Percentiles rank a stretch among this genome's conserved stretches.
phyloP scores from a whole-genome alignment of 2,113 vertebrate species.

The Sinocyclocheilus anophthalmus region DNA sequence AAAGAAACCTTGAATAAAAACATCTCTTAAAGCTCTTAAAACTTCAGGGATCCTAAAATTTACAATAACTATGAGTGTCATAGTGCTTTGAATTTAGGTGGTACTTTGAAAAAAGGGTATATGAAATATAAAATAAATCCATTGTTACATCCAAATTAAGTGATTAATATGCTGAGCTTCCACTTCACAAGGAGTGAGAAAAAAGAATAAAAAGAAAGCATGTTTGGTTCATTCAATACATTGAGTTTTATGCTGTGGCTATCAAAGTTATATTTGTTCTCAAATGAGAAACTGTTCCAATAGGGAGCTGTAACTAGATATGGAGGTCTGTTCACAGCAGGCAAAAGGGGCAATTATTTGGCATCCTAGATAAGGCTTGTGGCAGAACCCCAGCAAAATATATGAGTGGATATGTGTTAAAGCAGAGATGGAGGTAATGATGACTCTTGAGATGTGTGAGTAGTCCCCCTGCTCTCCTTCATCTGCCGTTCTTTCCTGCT shows the following conservation, averaged over 20 bases:
- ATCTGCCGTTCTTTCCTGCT: conserved; percentile 16
- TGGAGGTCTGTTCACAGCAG: background rate
- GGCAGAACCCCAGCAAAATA: background rate
- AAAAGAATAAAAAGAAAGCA: background rate
- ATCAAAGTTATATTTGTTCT: background rate
- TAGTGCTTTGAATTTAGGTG: background rate
- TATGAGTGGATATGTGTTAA: background rate
- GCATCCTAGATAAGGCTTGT: background rate
- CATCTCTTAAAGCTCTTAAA: no score
- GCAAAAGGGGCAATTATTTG: conserved; percentile 16
- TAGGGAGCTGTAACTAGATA: background rate
- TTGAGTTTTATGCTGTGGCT: background rate
- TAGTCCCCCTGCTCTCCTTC: conserved; percentile 8
- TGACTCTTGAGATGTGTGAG: conserved; percentile 38
- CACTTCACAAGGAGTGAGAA: background rate
- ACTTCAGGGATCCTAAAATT: no score
- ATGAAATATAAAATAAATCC: background rate
- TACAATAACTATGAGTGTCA: no score
- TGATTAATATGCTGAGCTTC: background rate
- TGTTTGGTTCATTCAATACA: background rate
- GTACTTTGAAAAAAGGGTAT: background rate
- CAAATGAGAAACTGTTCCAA: background rate
- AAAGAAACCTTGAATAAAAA: no score
- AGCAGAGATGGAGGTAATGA: conserved; percentile 29
- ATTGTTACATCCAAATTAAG: background rate